Percentiles rank a stretch among this genome's conserved stretches.
These are phyloP conservation scores for Blomia tropicalis DNA, from an alignment of 2,888 invertebrate genomes.

Conservation along the genomic window DNA sequence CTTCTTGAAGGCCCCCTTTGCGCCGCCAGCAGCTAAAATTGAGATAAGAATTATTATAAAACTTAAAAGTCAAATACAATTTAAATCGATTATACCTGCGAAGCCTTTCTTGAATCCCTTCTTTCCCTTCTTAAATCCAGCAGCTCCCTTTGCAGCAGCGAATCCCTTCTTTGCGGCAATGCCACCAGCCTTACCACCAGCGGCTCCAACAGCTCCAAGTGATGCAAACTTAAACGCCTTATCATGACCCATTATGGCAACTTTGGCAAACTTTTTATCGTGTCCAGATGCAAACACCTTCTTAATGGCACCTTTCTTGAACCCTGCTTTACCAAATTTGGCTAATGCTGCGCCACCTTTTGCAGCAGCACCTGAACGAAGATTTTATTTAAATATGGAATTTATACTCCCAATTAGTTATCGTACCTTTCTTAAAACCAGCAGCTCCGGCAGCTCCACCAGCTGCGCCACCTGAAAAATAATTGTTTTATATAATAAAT, in stretches of 20 bases:
- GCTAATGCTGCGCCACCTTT: slow-evolving; percentile 4
- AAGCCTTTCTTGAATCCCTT: not conserved
- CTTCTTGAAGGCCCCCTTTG: slow-evolving; percentile 17
- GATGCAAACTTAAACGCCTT: slow-evolving; percentile 17
- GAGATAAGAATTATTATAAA: not conserved
- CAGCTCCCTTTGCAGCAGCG: not conserved
- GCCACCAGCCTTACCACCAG: slow-evolving; percentile 14
- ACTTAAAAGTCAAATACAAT: not conserved
- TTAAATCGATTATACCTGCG: not conserved
- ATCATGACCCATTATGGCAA: slow-evolving; percentile 1
- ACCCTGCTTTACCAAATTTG: slow-evolving; percentile 7
- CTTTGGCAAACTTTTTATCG: slow-evolving; percentile 17
- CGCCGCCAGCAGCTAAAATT: slow-evolving; percentile 11
- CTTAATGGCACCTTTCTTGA: slow-evolving; percentile 17
- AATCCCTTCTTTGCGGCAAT: slow-evolving; percentile 3
- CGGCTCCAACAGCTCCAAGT: not conserved
- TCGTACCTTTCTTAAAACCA: slow-evolving; percentile 12
- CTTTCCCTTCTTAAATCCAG: slow-evolving; percentile 12
- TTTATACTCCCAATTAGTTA: too few relatives aligned
- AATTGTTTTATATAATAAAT: too few relatives aligned
- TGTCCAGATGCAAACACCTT: slow-evolving; percentile 13
- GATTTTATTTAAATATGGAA: too few relatives aligned
- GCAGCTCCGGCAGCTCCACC: slow-evolving; percentile 14
- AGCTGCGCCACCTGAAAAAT: not conserved
- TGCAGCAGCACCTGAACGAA: not conserved